phyloP scores from a whole-genome alignment of 2,113 vertebrate genomes.

The Baryphthengus martii region DNA sequence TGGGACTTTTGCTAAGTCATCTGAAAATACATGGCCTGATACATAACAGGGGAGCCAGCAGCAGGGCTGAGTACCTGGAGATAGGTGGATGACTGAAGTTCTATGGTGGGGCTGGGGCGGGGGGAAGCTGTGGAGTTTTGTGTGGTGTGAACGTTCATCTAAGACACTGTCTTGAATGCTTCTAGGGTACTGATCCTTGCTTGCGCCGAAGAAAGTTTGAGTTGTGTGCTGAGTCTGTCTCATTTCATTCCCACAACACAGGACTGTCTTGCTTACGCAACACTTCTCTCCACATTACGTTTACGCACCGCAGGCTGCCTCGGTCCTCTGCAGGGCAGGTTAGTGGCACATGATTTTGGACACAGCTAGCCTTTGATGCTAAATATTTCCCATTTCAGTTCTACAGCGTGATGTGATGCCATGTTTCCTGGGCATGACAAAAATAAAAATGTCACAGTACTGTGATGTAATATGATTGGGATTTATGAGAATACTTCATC shows the following conservation, averaged over 20 bases:
- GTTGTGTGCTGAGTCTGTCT: not conserved
- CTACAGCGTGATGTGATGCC: not conserved
- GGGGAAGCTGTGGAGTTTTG: not conserved
- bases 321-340: not conserved
- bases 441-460: not conserved
- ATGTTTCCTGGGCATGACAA: not conserved
- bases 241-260: not conserved
- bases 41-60: not conserved
- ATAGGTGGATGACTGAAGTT: not conserved
- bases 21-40: accelerated
- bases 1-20: not conserved
- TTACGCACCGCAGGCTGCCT: not conserved
- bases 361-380: not conserved
- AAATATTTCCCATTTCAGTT: not conserved
- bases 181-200: not conserved
- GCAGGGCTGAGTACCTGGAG: not conserved
- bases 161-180: not conserved
- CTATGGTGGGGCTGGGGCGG: too few relatives aligned
- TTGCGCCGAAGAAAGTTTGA: not conserved
- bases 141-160: not conserved
- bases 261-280: not conserved
- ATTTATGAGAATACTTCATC: not conserved
- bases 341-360: not conserved
- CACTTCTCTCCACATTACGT: not conserved
- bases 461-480: not conserved